phyloP scores from a whole-genome alignment of 2,113 vertebrate species.

The Gymnogyps californianus region DNA sequence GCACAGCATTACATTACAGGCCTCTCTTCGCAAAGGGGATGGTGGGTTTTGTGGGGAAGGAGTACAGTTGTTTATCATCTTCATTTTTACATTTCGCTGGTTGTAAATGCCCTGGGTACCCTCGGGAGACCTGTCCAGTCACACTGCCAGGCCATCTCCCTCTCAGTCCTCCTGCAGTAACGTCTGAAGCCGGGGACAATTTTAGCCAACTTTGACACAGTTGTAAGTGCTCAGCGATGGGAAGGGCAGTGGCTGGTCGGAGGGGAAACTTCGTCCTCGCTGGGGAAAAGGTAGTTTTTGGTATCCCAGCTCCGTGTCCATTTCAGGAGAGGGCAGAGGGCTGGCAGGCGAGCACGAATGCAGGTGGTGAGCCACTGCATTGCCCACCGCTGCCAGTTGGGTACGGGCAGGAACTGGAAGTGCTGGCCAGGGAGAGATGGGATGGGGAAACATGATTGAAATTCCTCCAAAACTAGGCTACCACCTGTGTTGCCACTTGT shows the following conservation, averaged over 20 bases:
- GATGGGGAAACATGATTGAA: not conserved
- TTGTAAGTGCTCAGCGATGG: not conserved
- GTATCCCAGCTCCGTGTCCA: not conserved
- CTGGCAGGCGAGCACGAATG: accelerated
- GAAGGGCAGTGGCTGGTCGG: not conserved
- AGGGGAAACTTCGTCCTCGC: not conserved
- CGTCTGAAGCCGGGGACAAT: not conserved
- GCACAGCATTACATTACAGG: conserved; percentile 4
- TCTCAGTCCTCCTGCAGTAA: not conserved
- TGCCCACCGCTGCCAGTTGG: not conserved
- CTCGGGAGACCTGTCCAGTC: not conserved
- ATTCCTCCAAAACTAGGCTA: not conserved
- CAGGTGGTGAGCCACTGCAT: not conserved
- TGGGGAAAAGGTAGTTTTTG: not conserved
- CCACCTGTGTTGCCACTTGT: not conserved
- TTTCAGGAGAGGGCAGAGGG: not conserved
- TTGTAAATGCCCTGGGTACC: not conserved
- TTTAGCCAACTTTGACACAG: not conserved
- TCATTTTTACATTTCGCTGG: not conserved
- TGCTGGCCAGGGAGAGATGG: not conserved
- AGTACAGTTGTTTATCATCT: not conserved
- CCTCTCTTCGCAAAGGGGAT: conserved; percentile 10
- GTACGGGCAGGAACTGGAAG: not conserved
- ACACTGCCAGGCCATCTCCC: not conserved
- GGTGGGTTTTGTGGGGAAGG: not conserved